A percentile compares a stretch with the other conserved stretches of the same genome.
Conservation (phyloP, 2,888 invertebrate species). For the Drosophila prostipennis region DNA sequence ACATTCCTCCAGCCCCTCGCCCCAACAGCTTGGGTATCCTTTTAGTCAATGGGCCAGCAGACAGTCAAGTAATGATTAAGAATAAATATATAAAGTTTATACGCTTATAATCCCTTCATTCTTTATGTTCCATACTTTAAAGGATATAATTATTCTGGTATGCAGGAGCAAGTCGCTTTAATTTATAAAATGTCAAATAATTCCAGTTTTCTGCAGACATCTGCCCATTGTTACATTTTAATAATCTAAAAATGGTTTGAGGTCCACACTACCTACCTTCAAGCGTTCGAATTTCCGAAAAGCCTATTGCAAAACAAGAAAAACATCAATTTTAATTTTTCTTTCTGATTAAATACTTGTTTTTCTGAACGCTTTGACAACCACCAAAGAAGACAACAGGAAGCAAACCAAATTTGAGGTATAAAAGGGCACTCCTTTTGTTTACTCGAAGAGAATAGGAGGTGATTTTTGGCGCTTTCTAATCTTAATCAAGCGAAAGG, state of each 20-base stretch:
- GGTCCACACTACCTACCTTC: constrained; percentile 62
- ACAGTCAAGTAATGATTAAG: no score
- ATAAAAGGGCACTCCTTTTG: constrained; percentile 51
- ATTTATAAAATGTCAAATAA: constrained; percentile 72
- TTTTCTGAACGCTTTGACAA: constrained; percentile 45
- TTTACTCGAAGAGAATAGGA: constrained; percentile 37
- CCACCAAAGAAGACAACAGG: constrained; percentile 50
- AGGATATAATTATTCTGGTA: not conserved
- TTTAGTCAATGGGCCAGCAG: no score
- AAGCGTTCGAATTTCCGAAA: constrained; percentile 25
- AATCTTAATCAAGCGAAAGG: constrained; percentile 33
- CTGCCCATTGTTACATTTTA: constrained; percentile 59
- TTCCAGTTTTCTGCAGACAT: constrained; percentile 34
- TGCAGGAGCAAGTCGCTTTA: constrained; percentile 62
- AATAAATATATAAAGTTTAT: no score
- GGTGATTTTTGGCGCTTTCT: constrained; percentile 20
- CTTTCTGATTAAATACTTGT: constrained; percentile 39
- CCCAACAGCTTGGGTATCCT: no score
- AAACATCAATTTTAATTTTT: constrained; percentile 8
- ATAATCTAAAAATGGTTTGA: constrained; percentile 72
- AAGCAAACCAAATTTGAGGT: constrained; percentile 44
- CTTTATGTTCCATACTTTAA: no score
- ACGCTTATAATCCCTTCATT: no score
- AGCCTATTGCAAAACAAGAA: not conserved
- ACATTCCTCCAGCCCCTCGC: no score